These are phyloP conservation scores for Zosterops hypoxanthus DNA, from an alignment of 2,113 vertebrate genomes.

Conservation along the genomic window DNA sequence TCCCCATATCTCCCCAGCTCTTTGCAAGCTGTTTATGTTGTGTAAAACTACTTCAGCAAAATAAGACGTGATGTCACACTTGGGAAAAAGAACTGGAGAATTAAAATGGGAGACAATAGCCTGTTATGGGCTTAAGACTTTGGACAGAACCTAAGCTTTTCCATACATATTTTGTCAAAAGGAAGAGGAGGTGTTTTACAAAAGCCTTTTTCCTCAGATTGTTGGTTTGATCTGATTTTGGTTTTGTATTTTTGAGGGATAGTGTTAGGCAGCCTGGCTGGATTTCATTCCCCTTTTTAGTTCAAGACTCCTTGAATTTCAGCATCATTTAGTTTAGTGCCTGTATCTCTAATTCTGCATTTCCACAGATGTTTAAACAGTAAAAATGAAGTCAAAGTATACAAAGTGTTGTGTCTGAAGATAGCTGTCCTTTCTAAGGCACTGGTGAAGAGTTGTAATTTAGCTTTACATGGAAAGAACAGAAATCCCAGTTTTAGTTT, in stretches of 20 bases:
- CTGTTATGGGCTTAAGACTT: not conserved
- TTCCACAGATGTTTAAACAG: not conserved
- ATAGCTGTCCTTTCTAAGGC: not conserved
- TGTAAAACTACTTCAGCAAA: not conserved
- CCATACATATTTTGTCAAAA: not conserved
- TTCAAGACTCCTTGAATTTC: not conserved
- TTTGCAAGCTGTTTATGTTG: not conserved
- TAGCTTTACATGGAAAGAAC: not conserved
- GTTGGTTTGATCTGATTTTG: not conserved
- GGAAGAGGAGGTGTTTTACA: not conserved
- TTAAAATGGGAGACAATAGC: not conserved
- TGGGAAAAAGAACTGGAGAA: not conserved
- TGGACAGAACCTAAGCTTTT: not conserved
- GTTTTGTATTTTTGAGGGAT: not conserved
- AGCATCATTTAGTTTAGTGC: not conserved
- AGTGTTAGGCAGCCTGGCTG: not conserved
- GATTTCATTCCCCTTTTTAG: not conserved
- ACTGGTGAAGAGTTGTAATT: not conserved
- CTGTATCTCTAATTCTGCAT: not conserved
- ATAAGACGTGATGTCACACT: accelerated
- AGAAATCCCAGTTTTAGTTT: not conserved
- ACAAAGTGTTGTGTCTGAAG: not conserved
- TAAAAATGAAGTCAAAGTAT: not conserved
- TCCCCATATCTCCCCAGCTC: not conserved
- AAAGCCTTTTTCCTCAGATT: not conserved